phyloP scores from a whole-genome alignment of 2,888 invertebrate species.

The Invenusta paracnida region DNA sequence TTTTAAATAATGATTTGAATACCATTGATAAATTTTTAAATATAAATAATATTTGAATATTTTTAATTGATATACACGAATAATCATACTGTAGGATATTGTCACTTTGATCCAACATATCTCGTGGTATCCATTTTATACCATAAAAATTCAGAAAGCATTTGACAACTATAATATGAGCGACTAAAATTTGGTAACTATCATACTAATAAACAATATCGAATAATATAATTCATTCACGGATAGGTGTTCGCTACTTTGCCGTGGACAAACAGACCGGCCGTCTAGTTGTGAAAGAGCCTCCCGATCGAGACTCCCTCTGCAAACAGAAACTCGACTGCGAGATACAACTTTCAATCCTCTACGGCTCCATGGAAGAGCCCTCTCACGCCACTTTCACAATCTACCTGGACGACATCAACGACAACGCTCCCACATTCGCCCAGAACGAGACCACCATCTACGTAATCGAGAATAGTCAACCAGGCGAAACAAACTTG shows the following conservation, averaged over 20 bases:
- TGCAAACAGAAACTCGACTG: not conserved
- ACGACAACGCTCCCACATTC: not conserved
- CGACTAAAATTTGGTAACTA: no score
- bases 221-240: no score
- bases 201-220: no score
- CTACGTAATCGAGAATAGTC: not conserved
- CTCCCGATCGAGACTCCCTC: not conserved
- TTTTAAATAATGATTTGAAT: no score
- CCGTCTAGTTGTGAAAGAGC: not conserved
- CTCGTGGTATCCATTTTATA: no score
- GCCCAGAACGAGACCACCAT: not conserved
- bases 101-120: no score
- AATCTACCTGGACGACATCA: not conserved
- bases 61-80: no score
- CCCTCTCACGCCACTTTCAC: not conserved
- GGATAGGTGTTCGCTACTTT: not conserved
- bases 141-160: no score
- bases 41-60: no score
- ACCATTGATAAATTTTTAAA: no score
- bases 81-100: no score
- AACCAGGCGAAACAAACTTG: not conserved
- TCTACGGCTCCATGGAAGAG: not conserved
- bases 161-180: no score
- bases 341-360: not conserved
- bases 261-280: not conserved